Evolutionary conservation across 2,113 vertebrate genomes (phyloP), one percentile per base, ranked within the genome.

Genomic region (Symphodus melops): DNA sequence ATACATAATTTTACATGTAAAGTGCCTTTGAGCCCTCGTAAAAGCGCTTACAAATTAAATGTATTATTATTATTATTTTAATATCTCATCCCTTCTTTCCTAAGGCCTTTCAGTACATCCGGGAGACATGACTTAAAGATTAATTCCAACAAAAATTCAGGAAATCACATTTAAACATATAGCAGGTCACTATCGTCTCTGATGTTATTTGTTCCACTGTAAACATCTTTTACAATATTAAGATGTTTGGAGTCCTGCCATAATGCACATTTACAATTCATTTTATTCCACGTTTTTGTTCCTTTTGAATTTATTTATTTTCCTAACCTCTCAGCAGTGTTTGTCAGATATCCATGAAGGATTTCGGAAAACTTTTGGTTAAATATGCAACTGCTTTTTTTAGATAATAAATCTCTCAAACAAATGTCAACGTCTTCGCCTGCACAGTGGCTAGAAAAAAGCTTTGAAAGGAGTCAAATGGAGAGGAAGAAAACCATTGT

Each of bases 61-160:
- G n/a, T n/a, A n/a, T n/a, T n/a, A n/a, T n/a, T n/a, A n/a, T n/a
- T n/a, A n/a, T n/a, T n/a, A n/a, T n/a, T n/a, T n/a, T n/a, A n/a
- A 90, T 86, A 83, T 72, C 81, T 79, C 58, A 82, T 85, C 16
- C 53, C 4, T 17, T 79, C 17, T 72, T 4, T 61, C 81, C 39
- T 72, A 28, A 72, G 67, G 20, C 28, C 37, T 36, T 8, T 69
- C n/a, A n/a, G 37, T 82, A 17, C 56, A 44, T 75, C 48, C 59
- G 72, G 69, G 58, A 72, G 42, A 52, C 62, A 75, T 75, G 21
- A 79, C 85, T 88, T 79, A 76, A 77, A 85, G 10, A 83, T 83
- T 1, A 10, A 67, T 54, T 53, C 39, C 33, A 51, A 60, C 72
- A 68, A 77, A 80, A 76, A 58, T 68, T 56, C 57, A 74, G 28